Conservation (phyloP, 2,113 vertebrate species). For the Spheniscus mendiculus region DNA sequence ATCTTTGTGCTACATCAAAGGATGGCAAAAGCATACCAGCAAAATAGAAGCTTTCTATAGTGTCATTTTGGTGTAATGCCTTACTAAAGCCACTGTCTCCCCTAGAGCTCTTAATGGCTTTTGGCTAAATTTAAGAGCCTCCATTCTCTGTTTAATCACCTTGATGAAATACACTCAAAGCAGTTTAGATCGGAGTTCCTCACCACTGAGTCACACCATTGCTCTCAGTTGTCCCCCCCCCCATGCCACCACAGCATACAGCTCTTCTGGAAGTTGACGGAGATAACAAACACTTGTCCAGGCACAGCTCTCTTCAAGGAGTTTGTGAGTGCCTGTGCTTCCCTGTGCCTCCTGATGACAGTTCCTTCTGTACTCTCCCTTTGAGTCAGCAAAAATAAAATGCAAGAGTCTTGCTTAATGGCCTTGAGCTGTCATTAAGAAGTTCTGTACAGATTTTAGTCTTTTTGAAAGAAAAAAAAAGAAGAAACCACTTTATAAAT, state of each 20-base stretch:
- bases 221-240: background rate
- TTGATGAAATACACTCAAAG: background rate
- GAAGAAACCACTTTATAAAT: background rate
- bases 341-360: background rate
- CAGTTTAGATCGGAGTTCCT: background rate
- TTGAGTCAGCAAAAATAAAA: background rate
- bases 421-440: background rate
- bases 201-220: background rate
- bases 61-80: background rate
- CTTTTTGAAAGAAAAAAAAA: background rate
- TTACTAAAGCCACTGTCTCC: background rate
- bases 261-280: background rate
- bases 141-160: background rate
- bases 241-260: accelerated
- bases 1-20: background rate
- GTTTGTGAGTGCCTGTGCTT: background rate
- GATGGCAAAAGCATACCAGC: background rate
- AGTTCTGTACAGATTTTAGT: background rate
- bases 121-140: background rate
- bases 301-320: background rate
- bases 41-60: background rate
- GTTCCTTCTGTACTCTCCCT: background rate
- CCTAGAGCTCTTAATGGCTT: background rate
- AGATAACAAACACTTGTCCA: background rate
- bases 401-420: background rate